Evolutionary conservation across 2,113 vertebrate species (phyloP).

Genomic region (Carassius carassius): DNA sequence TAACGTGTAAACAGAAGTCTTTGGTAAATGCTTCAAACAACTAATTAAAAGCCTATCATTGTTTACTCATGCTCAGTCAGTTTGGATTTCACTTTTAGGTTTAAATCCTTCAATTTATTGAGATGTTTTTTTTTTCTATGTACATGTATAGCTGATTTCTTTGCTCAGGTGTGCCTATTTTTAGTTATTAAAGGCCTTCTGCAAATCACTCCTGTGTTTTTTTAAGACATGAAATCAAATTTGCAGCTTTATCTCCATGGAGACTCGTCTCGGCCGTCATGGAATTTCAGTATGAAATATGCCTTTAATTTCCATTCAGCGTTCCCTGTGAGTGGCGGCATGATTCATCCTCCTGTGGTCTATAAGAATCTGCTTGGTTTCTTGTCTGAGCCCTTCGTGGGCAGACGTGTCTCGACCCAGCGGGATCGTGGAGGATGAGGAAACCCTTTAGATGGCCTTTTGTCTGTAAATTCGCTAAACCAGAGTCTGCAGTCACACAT

Average conservation of each 20-base stretch:
- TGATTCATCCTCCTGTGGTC: slow-evolving; percentile 44
- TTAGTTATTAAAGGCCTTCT: not conserved
- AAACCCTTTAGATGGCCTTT: not conserved
- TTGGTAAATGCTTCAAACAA: not conserved
- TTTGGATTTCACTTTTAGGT: not conserved
- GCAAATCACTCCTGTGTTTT: not conserved
- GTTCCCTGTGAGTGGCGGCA: slow-evolving; percentile 26
- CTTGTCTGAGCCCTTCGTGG: not conserved
- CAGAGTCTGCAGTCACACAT: not conserved
- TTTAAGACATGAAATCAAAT: slow-evolving; percentile 13
- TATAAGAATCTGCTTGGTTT: slow-evolving; percentile 30
- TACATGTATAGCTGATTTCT: not conserved
- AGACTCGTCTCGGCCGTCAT: slow-evolving; percentile 12
- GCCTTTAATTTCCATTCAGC: slow-evolving; percentile 51
- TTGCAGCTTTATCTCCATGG: not conserved
- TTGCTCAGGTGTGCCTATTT: not conserved
- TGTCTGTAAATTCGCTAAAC: not conserved
- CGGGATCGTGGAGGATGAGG: not conserved
- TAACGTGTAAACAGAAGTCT: not conserved
- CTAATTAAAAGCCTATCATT: slow-evolving; percentile 11
- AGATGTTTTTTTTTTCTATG: not conserved
- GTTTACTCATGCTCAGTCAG: not conserved
- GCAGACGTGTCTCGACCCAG: slow-evolving; percentile 18
- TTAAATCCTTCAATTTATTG: not conserved
- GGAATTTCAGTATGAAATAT: slow-evolving; percentile 45